A percentile compares a stretch with the other conserved stretches of the same genome.
Evolutionary conservation across 2,113 vertebrate species (phyloP).

Genomic region (Sturnus vulgaris): DNA sequence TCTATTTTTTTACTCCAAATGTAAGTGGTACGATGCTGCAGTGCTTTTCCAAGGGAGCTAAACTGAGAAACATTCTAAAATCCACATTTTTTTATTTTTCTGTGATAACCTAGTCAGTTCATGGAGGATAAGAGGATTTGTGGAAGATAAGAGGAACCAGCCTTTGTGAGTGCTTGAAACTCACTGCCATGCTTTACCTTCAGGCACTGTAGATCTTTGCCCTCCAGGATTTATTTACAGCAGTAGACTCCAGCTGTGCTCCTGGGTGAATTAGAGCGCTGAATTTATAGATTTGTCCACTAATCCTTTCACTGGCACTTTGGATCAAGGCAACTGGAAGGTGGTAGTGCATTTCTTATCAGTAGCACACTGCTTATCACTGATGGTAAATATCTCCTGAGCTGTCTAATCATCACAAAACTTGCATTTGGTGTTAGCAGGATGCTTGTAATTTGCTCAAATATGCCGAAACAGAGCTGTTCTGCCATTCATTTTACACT

Average conservation of each 20-base stretch:
- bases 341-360: not conserved
- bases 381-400: not conserved
- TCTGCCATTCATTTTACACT: not conserved
- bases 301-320: not conserved
- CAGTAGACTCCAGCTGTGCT: not conserved
- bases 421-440: not conserved
- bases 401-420: not conserved
- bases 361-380: fast-evolving
- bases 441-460: not conserved
- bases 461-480: not conserved
- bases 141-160: not conserved
- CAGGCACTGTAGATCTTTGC: not conserved
- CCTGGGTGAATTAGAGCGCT: not conserved
- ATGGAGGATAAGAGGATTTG: not conserved
- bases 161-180: not conserved
- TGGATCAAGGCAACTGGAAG: not conserved
- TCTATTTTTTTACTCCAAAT: not conserved
- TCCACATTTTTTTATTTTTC: not conserved
- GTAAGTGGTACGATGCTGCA: not conserved
- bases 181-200: not conserved
- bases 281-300: not conserved
- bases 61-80: not conserved
- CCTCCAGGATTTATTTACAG: not conserved
- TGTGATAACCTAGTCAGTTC: not conserved
- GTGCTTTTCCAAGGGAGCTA: not conserved